Percentiles rank a stretch among this genome's conserved stretches.
These are phyloP conservation scores for Galaxea fascicularis DNA, from an alignment of 92 coral and sea anemone species.

Conservation along the genomic window DNA sequence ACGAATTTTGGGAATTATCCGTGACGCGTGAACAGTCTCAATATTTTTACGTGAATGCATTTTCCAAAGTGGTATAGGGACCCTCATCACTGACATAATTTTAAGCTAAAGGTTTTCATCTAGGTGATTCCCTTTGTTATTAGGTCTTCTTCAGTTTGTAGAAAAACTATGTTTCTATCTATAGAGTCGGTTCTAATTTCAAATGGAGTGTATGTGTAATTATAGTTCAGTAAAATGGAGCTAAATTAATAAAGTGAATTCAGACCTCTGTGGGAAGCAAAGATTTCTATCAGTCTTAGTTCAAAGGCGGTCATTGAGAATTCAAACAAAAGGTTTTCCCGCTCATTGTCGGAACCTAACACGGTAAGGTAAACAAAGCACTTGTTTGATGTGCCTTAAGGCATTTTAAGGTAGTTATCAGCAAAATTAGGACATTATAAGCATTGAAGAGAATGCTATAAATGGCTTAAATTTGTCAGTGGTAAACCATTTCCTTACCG, in stretches of 20 bases:
- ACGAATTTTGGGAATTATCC: no score
- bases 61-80: no score
- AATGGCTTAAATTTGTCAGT: not conserved
- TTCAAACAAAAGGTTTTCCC: not conserved
- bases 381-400: not conserved
- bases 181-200: not conserved
- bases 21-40: no score
- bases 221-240: not conserved
- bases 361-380: not conserved
- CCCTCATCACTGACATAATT: no score
- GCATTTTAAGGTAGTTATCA: not conserved
- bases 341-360: not conserved
- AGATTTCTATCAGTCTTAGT: not conserved
- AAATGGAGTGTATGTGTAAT: not conserved
- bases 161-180: not conserved
- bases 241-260: conserved; percentile 7
- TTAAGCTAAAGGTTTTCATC: no score
- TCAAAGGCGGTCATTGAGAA: not conserved
- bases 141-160: not conserved
- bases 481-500: not conserved
- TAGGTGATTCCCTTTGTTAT: no score
- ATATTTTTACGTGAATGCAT: no score
- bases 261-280: conserved; percentile 20
- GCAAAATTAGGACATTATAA: not conserved
- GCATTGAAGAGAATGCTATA: not conserved